Evolutionary conservation across 2,888 invertebrate genomes (phyloP), one percentile per base, ranked within the genome.

Genomic region (Coleophora flavipennella): DNA sequence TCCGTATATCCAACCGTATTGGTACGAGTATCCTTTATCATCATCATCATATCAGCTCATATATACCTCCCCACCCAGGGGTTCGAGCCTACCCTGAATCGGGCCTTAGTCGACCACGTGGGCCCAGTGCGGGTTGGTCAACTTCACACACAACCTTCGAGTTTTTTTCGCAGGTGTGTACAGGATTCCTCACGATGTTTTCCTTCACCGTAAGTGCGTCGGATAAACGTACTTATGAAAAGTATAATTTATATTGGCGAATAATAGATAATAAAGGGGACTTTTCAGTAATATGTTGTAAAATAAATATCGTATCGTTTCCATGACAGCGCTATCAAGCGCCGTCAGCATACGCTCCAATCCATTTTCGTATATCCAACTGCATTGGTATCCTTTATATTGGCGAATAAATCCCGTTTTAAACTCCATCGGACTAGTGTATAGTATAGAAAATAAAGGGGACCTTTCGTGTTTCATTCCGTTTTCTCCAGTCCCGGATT

Each of bases 251-350:
- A 70, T 72, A 75, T 72, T 73, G 73, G 64, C 62, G 59, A 62
- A 71, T 77, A 74, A 75, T 74, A 77, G 75, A 75, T 73, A 74
- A 75, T 67, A 67, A 67, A 69, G 59, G 67, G 69, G 69, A 68
- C 64, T n/a, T n/a, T n/a, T 20, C 20, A 20, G 20, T 3, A 20
- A 20, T 4, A 20, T 20, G 20, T 6, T 20, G 20, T 20, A 20
- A 20, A 20, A 20, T 20, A 20, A 20, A 20, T 20, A 20, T 20
- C 20, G 20, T 20, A 20, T 20, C 6, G 20, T 20, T 20, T 20
- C 20, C 20, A 4, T 3, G 20, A 20, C 6, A 20, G 6, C 3
- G 20, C 20, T 31, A 31, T 31, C 31, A 31, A 11, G 20, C 20
- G 20, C 3, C 20, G 20, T 20, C 20, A 20, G 20, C 51, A 51